These are phyloP conservation scores for Phrixothrix hirtus DNA, from an alignment of 2,888 invertebrate species.

Conservation along the genomic window DNA sequence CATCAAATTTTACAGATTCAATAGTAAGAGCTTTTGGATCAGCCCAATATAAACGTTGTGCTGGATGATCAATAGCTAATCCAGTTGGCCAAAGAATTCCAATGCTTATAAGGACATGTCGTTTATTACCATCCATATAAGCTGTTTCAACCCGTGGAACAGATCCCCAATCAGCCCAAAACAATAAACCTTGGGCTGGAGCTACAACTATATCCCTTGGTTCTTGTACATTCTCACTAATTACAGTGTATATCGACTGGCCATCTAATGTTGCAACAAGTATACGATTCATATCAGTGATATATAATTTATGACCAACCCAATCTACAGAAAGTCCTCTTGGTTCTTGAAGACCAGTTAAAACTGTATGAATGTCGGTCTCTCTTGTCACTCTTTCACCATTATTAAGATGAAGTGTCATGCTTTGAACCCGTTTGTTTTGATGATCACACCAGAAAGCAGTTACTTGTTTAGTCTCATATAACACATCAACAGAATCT, in stretches of 20 bases:
- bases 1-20: slow-evolving; percentile 71
- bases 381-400: slow-evolving; percentile 32
- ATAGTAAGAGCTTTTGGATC: slow-evolving; percentile 78
- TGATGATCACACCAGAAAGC: slow-evolving; percentile 59
- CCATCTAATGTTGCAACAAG: slow-evolving; percentile 63
- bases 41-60: slow-evolving; percentile 79
- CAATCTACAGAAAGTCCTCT: slow-evolving; percentile 78
- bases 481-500: slow-evolving; percentile 60
- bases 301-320: slow-evolving; percentile 69
- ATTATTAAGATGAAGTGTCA: slow-evolving; percentile 44
- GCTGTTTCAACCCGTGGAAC: slow-evolving; percentile 66
- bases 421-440: slow-evolving; percentile 55
- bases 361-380: slow-evolving; percentile 40
- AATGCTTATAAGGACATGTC: slow-evolving; percentile 59
- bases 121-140: slow-evolving; percentile 65
- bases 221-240: slow-evolving; percentile 60
- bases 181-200: slow-evolving; percentile 68
- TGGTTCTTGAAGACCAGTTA: slow-evolving; percentile 64
- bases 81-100: slow-evolving; percentile 75
- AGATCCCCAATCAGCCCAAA: slow-evolving; percentile 77
- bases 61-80: slow-evolving; percentile 74
- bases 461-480: slow-evolving; percentile 44
- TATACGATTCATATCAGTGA: slow-evolving; percentile 62
- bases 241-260: slow-evolving; percentile 60
- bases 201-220: slow-evolving; percentile 72